These are phyloP conservation scores for Bombus balteatus DNA, from an alignment of 1,140 invertebrate genomes.

Conservation along the genomic window DNA sequence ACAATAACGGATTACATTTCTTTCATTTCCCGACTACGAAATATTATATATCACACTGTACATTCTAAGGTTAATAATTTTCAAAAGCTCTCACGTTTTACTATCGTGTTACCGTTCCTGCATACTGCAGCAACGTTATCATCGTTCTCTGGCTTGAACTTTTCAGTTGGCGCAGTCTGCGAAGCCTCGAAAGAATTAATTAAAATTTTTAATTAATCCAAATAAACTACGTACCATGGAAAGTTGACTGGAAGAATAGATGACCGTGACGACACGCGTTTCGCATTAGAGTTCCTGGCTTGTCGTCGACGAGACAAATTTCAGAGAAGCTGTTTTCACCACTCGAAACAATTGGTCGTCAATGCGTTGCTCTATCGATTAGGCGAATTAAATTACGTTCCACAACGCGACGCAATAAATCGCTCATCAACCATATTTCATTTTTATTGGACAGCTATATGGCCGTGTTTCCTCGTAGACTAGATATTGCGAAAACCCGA, in stretches of 20 bases:
- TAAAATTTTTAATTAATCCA: conserved; percentile 36
- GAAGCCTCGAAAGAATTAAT: conserved; percentile 22
- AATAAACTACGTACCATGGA: background rate
- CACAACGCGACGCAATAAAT: conserved; percentile 33
- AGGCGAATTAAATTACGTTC: conserved; percentile 42
- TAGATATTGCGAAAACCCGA: background rate
- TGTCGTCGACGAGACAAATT: background rate
- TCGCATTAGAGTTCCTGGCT: background rate
- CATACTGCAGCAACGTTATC: background rate
- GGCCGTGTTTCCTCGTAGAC: background rate
- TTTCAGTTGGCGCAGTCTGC: background rate
- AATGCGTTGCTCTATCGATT: conserved; percentile 30
- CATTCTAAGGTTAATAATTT: background rate
- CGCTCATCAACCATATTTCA: conserved; percentile 40
- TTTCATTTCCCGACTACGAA: background rate
- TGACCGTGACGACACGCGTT: background rate
- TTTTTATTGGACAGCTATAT: conserved; percentile 45
- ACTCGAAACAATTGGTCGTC: conserved; percentile 18
- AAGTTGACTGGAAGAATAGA: conserved; percentile 8
- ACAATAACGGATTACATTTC: too few relatives aligned
- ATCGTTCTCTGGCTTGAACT: background rate
- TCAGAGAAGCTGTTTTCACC: background rate
- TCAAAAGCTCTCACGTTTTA: background rate
- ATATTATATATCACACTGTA: background rate
- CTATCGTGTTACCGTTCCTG: too few relatives aligned